Percentiles rank a stretch among this genome's conserved stretches.
phyloP scores from a whole-genome alignment of 2,888 invertebrate species.

The Mimas tiliae region DNA sequence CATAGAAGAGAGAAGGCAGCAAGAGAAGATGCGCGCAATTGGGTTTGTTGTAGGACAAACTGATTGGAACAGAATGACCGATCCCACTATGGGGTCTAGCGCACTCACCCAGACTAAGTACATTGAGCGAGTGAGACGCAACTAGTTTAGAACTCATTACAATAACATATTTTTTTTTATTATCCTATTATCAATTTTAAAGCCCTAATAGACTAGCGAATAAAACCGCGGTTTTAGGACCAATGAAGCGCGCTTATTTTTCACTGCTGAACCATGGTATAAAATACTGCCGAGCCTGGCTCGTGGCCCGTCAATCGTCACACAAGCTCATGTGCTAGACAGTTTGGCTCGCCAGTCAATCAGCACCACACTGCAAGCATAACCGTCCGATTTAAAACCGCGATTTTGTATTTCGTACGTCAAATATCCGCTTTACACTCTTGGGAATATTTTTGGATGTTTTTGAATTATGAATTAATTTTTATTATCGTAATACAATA shows the following conservation, averaged over 20 bases:
- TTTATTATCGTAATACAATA: not conserved
- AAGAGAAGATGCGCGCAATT: conserved; percentile 96
- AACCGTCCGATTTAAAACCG: too few relatives aligned
- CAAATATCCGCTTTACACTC: not conserved
- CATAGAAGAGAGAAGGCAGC: conserved; percentile 95
- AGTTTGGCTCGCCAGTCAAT: too few relatives aligned
- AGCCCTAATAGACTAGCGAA: not conserved
- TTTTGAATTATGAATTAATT: conserved; percentile 4
- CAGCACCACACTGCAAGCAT: too few relatives aligned
- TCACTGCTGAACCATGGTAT: not conserved
- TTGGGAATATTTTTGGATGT: not conserved
- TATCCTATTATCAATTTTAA: not conserved
- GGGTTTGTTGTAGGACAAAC: conserved; percentile 99
- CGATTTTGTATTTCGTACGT: too few relatives aligned
- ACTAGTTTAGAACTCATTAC: conserved; percentile 30
- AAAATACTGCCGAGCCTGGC: not conserved
- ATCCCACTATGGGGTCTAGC: conserved; percentile 93
- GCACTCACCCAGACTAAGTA: conserved; percentile 98
- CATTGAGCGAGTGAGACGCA: conserved; percentile 86
- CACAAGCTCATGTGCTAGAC: too few relatives aligned
- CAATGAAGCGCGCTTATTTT: not conserved
- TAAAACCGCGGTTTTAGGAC: not conserved
- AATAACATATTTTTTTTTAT: not conserved
- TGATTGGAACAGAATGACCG: conserved; percentile 98
- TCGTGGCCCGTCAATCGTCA: not conserved